phyloP scores from a whole-genome alignment of 2,797 vertebrate genomes.

The Muscicapa striata region DNA sequence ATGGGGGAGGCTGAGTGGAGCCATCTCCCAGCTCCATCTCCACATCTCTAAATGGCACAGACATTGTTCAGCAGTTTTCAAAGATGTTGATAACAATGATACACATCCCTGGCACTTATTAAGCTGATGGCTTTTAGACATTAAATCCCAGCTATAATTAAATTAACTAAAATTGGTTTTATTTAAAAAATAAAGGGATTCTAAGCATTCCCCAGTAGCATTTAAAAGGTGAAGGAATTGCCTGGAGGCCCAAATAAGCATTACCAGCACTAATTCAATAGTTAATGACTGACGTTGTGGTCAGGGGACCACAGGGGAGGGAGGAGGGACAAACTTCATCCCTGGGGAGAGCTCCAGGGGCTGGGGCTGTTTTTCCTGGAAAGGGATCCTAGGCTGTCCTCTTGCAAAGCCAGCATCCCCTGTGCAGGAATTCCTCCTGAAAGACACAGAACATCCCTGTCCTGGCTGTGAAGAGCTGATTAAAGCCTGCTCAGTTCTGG shows the following conservation, averaged over 20 bases:
- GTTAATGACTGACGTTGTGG: neutral
- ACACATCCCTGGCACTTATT: constrained; percentile 36
- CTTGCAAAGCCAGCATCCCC: neutral
- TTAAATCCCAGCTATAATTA: constrained; percentile 56
- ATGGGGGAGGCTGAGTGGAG: accelerated
- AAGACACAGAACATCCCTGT: constrained; percentile 45
- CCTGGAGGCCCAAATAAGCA: constrained; percentile 13
- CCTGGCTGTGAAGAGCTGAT: constrained; percentile 65
- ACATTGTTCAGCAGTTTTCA: constrained; percentile 43
- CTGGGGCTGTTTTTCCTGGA: too few species aligned
- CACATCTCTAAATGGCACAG: neutral
- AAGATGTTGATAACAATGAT: constrained; percentile 41
- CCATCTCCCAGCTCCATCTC: neutral
- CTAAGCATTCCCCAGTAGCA: neutral
- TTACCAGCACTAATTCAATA: neutral
- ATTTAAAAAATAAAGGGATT: neutral
- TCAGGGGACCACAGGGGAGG: neutral
- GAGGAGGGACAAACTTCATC: neutral
- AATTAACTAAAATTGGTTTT: constrained; percentile 46
- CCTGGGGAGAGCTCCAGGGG: too few species aligned
- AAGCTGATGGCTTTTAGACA: constrained; percentile 54
- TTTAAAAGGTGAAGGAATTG: constrained; percentile 48
- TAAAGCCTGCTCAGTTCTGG: constrained; percentile 67
- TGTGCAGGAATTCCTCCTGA: constrained; percentile 32
- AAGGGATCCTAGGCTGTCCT: too few species aligned